Evolutionary conservation across 1,140 invertebrate genomes (phyloP).

Genomic region (Lethrus apterus): DNA sequence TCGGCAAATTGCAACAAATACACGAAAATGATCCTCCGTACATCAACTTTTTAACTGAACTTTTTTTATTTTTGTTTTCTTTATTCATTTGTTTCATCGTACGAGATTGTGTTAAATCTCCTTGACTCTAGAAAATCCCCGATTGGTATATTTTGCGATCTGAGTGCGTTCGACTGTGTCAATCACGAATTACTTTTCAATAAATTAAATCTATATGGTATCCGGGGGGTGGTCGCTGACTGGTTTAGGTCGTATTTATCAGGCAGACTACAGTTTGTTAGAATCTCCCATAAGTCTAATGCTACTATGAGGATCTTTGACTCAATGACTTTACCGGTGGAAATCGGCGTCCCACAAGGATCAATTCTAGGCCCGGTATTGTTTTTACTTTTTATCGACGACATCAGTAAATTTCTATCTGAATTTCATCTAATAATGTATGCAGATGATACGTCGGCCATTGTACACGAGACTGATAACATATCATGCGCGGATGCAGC

Average conservation of each 20-base stretch:
- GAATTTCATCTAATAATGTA: neutral
- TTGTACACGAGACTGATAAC: too few relatives aligned
- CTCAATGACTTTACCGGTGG: neutral
- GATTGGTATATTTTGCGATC: too few relatives aligned
- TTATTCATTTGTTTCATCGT: too few relatives aligned
- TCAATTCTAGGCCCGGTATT: neutral
- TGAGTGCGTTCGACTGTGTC: too few relatives aligned
- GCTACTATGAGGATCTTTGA: neutral
- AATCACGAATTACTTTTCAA: too few relatives aligned
- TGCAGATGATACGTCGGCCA: slow-evolving; percentile 1
- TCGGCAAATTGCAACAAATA: too few relatives aligned
- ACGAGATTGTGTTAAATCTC: too few relatives aligned
- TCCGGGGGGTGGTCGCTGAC: slow-evolving; percentile 1
- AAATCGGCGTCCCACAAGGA: slow-evolving; percentile 1
- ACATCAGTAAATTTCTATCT: neutral
- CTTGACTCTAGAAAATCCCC: too few relatives aligned
- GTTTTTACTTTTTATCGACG: slow-evolving; percentile 3
- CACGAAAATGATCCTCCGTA: too few relatives aligned
- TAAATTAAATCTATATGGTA: slow-evolving; percentile 1
- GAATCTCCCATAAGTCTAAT: neutral
- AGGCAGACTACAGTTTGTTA: slow-evolving; percentile 3
- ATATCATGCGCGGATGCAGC: too few relatives aligned
- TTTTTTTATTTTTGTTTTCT: too few relatives aligned
- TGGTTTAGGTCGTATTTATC: slow-evolving; percentile 3
- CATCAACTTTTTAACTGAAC: too few relatives aligned